These are phyloP conservation scores for Struthidea cinerea DNA, from an alignment of 2,113 vertebrate genomes.

Conservation along the genomic window DNA sequence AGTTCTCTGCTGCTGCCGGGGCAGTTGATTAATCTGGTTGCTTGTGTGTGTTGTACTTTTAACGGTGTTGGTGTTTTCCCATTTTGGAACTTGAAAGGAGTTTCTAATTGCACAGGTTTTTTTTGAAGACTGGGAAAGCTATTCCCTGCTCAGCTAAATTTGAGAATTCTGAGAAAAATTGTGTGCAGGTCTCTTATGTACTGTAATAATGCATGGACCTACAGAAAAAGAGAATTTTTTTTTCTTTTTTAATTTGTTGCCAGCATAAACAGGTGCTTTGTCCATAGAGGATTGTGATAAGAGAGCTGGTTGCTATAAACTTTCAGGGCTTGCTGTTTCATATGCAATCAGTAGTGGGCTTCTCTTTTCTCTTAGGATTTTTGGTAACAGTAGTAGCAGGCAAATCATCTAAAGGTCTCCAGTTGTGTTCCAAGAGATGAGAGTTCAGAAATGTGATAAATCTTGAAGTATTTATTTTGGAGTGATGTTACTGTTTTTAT, in stretches of 20 bases:
- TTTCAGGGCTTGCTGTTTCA: not conserved
- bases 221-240: not conserved
- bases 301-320: not conserved
- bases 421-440: not conserved
- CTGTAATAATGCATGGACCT: not conserved
- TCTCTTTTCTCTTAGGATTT: not conserved
- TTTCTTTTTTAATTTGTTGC: not conserved
- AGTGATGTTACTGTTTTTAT: not conserved
- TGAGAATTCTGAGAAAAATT: not conserved
- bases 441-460: not conserved
- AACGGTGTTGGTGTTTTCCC: not conserved
- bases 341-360: not conserved
- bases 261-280: constrained; percentile 7
- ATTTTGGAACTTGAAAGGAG: not conserved
- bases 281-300: not conserved
- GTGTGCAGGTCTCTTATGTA: not conserved
- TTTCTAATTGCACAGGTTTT: not conserved
- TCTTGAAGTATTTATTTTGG: not conserved
- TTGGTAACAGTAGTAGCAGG: not conserved
- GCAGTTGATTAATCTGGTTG: not conserved
- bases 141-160: not conserved
- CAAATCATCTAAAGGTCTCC: not conserved
- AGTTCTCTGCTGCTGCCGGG: not conserved
- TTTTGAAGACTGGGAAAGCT: not conserved
- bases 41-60: not conserved